Conservation (phyloP, 2,888 invertebrate species). For the Drepana falcataria region DNA sequence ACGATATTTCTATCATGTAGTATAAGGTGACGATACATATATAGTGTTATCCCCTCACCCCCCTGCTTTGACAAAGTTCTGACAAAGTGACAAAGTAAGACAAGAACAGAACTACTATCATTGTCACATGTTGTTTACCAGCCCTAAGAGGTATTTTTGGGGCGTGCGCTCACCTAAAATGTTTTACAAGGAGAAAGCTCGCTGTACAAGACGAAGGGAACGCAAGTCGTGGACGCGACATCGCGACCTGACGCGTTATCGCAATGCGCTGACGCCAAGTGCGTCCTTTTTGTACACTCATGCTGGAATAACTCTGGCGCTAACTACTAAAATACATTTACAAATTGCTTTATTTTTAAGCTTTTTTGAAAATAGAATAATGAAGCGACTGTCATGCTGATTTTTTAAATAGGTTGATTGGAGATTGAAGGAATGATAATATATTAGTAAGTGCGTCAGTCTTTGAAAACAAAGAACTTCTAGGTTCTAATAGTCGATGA, state of each 20-base stretch:
- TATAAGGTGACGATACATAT: too few species aligned
- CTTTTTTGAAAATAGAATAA: not conserved
- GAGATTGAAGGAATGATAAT: too few species aligned
- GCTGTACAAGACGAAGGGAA: constrained; percentile 36
- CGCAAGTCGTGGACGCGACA: constrained; percentile 28
- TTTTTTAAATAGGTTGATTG: too few species aligned
- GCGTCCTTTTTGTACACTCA: constrained; percentile 17
- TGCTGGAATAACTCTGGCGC: not conserved
- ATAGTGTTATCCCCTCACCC: too few species aligned
- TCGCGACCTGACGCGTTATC: constrained; percentile 31
- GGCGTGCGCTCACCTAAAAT: constrained; percentile 36
- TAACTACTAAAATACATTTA: not conserved
- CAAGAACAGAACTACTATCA: too few species aligned
- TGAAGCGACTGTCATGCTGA: too few species aligned
- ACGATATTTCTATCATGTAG: too few species aligned
- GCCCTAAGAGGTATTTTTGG: constrained; percentile 16
- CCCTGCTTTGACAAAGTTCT: too few species aligned
- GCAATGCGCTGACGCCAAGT: constrained; percentile 8
- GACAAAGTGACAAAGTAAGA: too few species aligned
- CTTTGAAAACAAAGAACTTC: too few species aligned
- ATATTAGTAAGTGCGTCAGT: too few species aligned
- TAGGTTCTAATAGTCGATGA: too few species aligned
- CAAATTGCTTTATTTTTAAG: not conserved
- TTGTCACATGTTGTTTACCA: not conserved
- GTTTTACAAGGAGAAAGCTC: constrained; percentile 51